These are phyloP conservation scores for Musca vetustissima DNA, from an alignment of 1,140 invertebrate genomes.

Conservation along the genomic window DNA sequence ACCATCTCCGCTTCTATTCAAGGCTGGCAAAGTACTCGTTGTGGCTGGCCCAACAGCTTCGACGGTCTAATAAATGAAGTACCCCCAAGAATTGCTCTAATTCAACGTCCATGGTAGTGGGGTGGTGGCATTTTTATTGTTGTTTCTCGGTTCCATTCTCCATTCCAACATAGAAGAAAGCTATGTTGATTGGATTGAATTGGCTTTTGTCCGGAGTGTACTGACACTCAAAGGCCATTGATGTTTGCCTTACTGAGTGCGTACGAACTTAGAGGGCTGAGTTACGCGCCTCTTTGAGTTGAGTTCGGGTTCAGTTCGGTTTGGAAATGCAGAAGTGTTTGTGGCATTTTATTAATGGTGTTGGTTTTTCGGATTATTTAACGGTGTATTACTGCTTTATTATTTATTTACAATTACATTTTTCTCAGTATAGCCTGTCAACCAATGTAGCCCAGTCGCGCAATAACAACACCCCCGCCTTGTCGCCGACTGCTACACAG, in stretches of 20 bases:
- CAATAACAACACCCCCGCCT: too few relatives aligned
- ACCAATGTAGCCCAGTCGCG: too few relatives aligned
- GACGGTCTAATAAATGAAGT: conserved; percentile 9
- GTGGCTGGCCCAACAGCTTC: too few relatives aligned
- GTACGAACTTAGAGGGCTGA: neutral
- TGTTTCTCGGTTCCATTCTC: neutral
- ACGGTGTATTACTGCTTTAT: conserved; percentile 54
- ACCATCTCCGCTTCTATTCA: neutral
- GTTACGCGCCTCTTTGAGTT: too few relatives aligned
- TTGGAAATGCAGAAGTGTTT: neutral
- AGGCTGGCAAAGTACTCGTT: too few relatives aligned
- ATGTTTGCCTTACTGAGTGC: neutral
- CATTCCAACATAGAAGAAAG: neutral
- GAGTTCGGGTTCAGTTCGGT: too few relatives aligned
- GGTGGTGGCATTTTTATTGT: neutral
- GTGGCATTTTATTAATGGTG: conserved; percentile 52
- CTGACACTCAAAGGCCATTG: neutral
- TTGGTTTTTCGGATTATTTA: conserved; percentile 55
- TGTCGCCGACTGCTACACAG: too few relatives aligned
- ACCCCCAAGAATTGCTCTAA: neutral
- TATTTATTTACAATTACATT: conserved; percentile 54
- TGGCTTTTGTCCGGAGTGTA: too few relatives aligned
- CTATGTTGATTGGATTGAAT: conserved; percentile 7
- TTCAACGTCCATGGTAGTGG: too few relatives aligned
- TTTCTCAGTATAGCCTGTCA: conserved; percentile 32